A percentile compares a stretch with the other conserved stretches of the same genome.
These are phyloP conservation scores for Camponotus vicinus DNA, from an alignment of 1,140 invertebrate species.

Conservation along the genomic window DNA sequence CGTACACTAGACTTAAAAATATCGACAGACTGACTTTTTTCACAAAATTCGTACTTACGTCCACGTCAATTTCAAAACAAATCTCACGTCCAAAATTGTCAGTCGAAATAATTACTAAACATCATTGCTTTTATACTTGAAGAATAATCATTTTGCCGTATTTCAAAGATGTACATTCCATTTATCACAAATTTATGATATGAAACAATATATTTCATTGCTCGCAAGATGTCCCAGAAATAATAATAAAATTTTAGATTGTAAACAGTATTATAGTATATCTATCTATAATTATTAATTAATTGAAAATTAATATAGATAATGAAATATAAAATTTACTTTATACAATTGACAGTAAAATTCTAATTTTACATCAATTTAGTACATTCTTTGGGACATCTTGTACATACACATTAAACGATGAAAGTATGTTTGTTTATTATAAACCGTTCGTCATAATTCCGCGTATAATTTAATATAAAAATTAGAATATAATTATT, in stretches of 20 bases:
- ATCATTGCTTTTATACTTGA: background rate
- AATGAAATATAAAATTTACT: background rate
- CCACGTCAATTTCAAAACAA: background rate
- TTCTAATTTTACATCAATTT: constrained; percentile 1
- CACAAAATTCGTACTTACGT: constrained; percentile 3
- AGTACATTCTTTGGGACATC: background rate
- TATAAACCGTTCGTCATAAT: background rate
- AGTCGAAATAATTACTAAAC: background rate
- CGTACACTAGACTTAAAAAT: background rate
- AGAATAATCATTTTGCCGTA: background rate
- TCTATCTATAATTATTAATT: background rate
- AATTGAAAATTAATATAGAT: background rate
- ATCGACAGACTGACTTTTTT: constrained; percentile 39
- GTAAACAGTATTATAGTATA: background rate
- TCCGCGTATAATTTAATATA: background rate
- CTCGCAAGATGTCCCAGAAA: background rate
- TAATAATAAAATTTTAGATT: background rate
- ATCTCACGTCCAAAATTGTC: background rate
- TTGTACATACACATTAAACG: background rate
- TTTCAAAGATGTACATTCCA: background rate
- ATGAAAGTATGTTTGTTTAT: constrained; percentile 10
- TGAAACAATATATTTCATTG: background rate
- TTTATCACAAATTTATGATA: background rate
- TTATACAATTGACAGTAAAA: background rate
- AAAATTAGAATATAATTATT: background rate